Conservation (phyloP, 2,797 vertebrate genomes). For the Basileuterus tristriatus region DNA sequence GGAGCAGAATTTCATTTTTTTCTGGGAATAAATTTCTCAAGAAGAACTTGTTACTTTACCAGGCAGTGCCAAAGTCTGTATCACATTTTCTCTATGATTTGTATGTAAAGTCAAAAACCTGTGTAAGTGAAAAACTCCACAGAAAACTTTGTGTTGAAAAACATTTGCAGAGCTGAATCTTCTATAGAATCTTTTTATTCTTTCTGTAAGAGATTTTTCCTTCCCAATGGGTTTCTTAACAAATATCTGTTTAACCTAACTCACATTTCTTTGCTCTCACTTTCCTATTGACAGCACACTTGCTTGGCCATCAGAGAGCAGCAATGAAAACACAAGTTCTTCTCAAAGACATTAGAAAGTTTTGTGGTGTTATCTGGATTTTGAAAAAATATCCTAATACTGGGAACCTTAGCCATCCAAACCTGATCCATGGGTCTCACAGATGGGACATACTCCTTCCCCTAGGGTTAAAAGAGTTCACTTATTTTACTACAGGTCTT, state of each 20-base stretch:
- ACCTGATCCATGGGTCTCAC: neutral
- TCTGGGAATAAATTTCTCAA: neutral
- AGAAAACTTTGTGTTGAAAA: neutral
- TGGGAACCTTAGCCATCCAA: neutral
- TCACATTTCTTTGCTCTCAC: rapidly evolving
- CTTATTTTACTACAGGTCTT: neutral
- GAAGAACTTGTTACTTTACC: neutral
- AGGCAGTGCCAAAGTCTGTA: neutral
- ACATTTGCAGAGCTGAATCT: neutral
- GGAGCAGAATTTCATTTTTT: neutral
- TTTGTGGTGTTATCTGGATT: neutral
- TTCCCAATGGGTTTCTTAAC: neutral
- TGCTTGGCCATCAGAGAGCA: neutral
- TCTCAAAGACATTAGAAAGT: neutral
- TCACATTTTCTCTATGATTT: neutral
- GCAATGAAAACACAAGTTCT: neutral
- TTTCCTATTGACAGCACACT: neutral
- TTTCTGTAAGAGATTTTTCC: neutral
- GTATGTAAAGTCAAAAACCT: neutral
- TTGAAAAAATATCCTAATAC: neutral
- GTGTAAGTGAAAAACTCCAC: neutral
- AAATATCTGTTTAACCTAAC: neutral
- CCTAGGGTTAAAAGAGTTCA: neutral
- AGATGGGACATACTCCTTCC: neutral
- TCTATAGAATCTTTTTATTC: neutral